Conservation (phyloP, 2,113 vertebrate species). For the Ceyx cyanopectus region DNA sequence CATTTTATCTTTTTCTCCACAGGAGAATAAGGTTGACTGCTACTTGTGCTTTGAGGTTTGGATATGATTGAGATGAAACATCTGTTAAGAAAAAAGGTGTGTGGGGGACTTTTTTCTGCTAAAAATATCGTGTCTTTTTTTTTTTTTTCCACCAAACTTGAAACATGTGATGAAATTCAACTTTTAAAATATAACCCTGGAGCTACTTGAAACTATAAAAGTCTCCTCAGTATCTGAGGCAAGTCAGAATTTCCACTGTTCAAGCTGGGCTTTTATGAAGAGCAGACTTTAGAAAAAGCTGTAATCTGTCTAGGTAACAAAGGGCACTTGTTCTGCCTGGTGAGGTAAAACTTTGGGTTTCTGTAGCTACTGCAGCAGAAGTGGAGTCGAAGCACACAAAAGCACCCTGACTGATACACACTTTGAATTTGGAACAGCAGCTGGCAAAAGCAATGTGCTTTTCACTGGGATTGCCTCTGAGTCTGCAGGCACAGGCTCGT, state of each 20-base stretch:
- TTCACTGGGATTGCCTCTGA: neutral
- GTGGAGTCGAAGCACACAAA: conserved; percentile 59
- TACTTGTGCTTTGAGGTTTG: conserved; percentile 68
- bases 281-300: conserved; percentile 74
- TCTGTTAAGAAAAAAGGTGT: conserved; percentile 60
- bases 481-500: neutral
- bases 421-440: conserved; percentile 55
- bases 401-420: conserved; percentile 54
- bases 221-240: conserved; percentile 75
- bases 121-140: conserved; percentile 71
- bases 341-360: conserved; percentile 65
- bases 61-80: conserved; percentile 73
- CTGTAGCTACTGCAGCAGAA: conserved; percentile 65
- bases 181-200: conserved; percentile 78
- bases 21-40: conserved; percentile 66
- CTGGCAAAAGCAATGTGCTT: conserved; percentile 23
- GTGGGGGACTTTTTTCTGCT: conserved; percentile 31
- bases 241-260: conserved; percentile 79
- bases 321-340: conserved; percentile 75
- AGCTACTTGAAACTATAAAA: conserved; percentile 80
- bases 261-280: conserved; percentile 78
- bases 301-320: conserved; percentile 76
- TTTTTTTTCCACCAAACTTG: conserved; percentile 48
- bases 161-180: conserved; percentile 78
- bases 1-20: conserved; percentile 62